Conservation (phyloP, 2,113 vertebrate genomes). For the Ictidomys tridecemlineatus region DNA sequence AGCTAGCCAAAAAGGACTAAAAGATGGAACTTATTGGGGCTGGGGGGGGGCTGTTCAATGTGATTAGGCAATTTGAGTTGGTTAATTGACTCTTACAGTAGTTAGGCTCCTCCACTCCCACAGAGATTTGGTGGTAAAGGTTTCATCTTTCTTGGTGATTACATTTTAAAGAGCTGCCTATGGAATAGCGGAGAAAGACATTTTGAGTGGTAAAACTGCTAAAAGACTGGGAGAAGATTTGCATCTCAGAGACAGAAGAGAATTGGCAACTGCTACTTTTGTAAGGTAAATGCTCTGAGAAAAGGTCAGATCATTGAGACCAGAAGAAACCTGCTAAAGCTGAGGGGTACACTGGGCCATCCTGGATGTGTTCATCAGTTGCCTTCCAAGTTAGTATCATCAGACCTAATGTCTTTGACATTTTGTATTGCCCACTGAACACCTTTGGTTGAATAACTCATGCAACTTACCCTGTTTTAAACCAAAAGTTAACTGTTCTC, state of each 20-base stretch:
- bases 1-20: background rate
- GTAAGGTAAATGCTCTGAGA: background rate
- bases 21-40: background rate
- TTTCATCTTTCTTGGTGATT: constrained; percentile 12
- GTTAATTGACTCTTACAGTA: background rate
- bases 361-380: background rate
- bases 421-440: background rate
- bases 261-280: background rate
- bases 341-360: background rate
- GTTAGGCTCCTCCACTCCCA: background rate
- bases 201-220: background rate
- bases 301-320: background rate
- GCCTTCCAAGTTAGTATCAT: background rate
- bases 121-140: background rate
- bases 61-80: background rate
- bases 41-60: background rate
- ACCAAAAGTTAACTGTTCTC: background rate
- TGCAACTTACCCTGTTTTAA: background rate
- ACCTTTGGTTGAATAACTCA: background rate
- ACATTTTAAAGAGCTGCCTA: background rate
- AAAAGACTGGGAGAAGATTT: background rate
- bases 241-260: background rate
- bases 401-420: background rate
- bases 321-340: background rate
- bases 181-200: background rate